A percentile compares a stretch with the other conserved stretches of the same genome.
Conservation (phyloP, 1,140 invertebrate genomes). For the Bilobella aurantiaca region DNA sequence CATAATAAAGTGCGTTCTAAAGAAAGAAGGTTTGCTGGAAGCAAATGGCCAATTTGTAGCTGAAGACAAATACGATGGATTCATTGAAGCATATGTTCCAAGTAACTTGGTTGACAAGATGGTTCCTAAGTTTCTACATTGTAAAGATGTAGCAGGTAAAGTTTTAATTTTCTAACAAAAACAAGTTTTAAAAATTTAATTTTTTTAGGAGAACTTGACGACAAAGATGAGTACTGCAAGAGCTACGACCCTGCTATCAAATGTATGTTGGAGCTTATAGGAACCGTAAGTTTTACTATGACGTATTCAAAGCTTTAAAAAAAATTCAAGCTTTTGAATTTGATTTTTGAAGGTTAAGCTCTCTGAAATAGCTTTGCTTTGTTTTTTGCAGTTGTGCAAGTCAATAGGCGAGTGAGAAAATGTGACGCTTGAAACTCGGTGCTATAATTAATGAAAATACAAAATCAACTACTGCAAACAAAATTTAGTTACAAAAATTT, state of each 20-base stretch:
- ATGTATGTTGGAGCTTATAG: background rate
- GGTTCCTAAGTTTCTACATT: background rate
- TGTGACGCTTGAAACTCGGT: no score
- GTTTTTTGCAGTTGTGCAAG: background rate
- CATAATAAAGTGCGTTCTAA: conserved; percentile 11
- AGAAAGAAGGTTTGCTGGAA: conserved; percentile 3
- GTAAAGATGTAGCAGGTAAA: conserved; percentile 5
- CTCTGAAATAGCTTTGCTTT: no score
- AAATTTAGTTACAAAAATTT: no score
- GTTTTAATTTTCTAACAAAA: background rate
- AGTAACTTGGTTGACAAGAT: background rate
- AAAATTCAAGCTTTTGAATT: background rate
- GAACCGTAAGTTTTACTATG: conserved; percentile 1
- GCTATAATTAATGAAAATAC: no score
- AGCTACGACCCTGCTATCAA: conserved; percentile 5
- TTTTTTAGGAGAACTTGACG: no score
- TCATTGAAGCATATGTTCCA: background rate
- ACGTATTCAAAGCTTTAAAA: no score
- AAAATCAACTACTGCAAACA: no score
- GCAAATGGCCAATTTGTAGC: background rate
- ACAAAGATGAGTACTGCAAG: conserved; percentile 11
- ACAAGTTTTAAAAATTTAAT: background rate
- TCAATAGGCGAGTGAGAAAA: no score
- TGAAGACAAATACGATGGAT: background rate
- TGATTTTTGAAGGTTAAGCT: no score